Evolutionary conservation across 2,888 invertebrate genomes (phyloP), one percentile per base, ranked within the genome.

Genomic region (Phymatocera aterrima): DNA sequence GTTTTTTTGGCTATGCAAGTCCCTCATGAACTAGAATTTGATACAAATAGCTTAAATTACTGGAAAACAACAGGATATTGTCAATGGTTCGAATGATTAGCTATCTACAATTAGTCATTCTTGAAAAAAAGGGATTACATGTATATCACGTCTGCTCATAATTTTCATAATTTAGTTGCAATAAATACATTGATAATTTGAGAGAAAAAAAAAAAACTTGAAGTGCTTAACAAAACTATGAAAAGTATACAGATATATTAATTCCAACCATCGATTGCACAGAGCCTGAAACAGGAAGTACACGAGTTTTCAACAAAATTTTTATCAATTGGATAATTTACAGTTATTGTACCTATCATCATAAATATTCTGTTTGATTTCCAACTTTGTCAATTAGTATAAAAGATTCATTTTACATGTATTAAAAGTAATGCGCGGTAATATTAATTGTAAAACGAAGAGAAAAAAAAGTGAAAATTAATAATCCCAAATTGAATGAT

Each of bases 351-450:
- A 43, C 43, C 31, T 61, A 37, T 12, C 12, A 37, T 64, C 15
- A 64, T 37, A 37, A 34, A 64, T 64, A 64, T 64, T 37, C 12
- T 64, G 37, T 64, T 64, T 64, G 37, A 64, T 64, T 64, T 64
- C 12, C 15, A 57, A 57, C 10, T 8, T 21, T 51, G 18, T 57
- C 28, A 28, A 57, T 28, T 21, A 18, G 28, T 64, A 64, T 37
- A 64, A 64, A 64, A 64, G 15, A 12, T 51, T 15, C 51, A 57
- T 8, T 60, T 18, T 28, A 12, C 18, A 18, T 48, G 31, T 48
- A 24, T 5, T 43, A 61, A 60, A 43, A n/a, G n/a, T 72, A 24
- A 72, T 72, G 75, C 60, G 75, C 57, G 75, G 40, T 40, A n/a
- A 6, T 75, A 51, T 57, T n/a, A 40, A 43, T 57, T 24, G n/a